A percentile compares a stretch with the other conserved stretches of the same genome.
Conservation (phyloP, 2,113 vertebrate species). For the Xyliphius kryptos region DNA sequence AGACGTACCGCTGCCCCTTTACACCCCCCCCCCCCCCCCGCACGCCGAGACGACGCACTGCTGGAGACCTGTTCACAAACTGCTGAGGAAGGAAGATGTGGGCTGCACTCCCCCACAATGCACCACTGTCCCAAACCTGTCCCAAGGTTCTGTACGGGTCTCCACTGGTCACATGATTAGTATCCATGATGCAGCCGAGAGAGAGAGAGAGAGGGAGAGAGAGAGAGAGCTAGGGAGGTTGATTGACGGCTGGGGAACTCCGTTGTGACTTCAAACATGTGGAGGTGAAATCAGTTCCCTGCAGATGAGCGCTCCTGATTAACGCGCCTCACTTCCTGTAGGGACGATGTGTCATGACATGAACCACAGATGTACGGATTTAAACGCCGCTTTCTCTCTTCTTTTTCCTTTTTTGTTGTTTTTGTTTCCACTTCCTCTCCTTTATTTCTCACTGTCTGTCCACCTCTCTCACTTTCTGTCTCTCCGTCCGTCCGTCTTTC, state of each 20-base stretch:
- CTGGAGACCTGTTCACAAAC: no score
- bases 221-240: neutral
- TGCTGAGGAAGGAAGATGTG: constrained; percentile 21
- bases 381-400: neutral
- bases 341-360: neutral
- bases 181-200: no score
- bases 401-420: neutral
- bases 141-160: no score
- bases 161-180: no score
- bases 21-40: no score
- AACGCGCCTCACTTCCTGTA: neutral
- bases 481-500: neutral
- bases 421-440: neutral
- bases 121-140: neutral
- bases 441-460: neutral
- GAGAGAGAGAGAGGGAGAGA: neutral
- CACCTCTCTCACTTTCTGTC: neutral
- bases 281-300: no score
- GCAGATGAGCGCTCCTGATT: neutral
- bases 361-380: no score
- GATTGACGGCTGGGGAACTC: no score
- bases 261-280: no score
- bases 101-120: constrained; percentile 10
- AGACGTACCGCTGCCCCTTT: no score
- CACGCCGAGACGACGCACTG: no score